Base-by-base conservation (phyloP, 2,888 invertebrate species). In the Herminia tarsipennalis region DNA sequence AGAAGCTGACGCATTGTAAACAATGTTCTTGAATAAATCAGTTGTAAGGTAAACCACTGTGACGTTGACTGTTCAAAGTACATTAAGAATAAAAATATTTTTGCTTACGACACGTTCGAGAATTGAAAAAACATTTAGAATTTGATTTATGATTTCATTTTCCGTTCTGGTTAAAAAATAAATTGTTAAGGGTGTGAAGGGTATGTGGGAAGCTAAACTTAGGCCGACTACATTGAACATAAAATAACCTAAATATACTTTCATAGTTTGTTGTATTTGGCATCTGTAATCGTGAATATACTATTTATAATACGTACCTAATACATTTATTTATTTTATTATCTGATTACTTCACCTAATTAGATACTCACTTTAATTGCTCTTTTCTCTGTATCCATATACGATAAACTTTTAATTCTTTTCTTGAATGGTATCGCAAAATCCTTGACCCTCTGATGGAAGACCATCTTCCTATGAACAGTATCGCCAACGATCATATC, bases 391-490 rank as follows among this genome's bases (percentile, higher is more conserved):
- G 87, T 82, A 56, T 91, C 91, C 13, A 52, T 74, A 57, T 81
- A 91, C 3, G 83, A 75, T 35, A 90, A 70, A 21, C 68, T 75
- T 60, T 86, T 83, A 4, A 91, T 83, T 48, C 88, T 78, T 63
- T 91, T 91, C 73, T 83, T 88, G 57, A 91, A 91, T 0, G 90
- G 90, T 75, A 91, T 86, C 13, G 90, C 90, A 20, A 88, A 87
- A 38, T 89, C 88, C 63, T 91, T 91, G 16, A 90, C 76, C 59
- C 91, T 83, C 55, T 90, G 85, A 47, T 91, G 90, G 62, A 88
- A 90, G 44, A 91, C 86, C 90, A 91, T 88, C 72, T 91, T 91
- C 52, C 85, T 79, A 55, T 88, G 90, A 55, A 91, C 88, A 1
- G 83, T 88, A 54, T 91, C 90, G 30, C 90, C 90, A 12, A 84